These are phyloP conservation scores for Macrophya alboannulata DNA, from an alignment of 2,888 invertebrate genomes.

Conservation along the genomic window DNA sequence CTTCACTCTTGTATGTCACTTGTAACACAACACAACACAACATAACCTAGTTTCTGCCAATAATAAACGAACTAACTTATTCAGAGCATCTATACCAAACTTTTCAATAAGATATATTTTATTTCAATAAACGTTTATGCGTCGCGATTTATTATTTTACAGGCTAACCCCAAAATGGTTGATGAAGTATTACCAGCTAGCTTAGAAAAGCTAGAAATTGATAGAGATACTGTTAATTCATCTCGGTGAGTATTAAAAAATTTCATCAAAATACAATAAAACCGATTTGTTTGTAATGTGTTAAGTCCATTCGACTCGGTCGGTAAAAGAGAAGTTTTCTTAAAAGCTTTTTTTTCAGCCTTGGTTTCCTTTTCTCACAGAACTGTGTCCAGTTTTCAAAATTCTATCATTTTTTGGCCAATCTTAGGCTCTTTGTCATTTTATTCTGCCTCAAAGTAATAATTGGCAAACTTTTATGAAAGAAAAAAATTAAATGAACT, in stretches of 20 bases:
- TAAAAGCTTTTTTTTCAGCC: neutral
- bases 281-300: neutral
- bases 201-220: constrained; percentile 76
- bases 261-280: neutral
- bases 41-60: neutral
- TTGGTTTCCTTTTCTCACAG: neutral
- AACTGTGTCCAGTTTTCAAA: neutral
- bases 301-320: neutral
- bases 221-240: constrained; percentile 64
- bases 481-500: too few relatives aligned
- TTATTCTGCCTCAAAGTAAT: too few relatives aligned
- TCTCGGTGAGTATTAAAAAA: constrained; percentile 48
- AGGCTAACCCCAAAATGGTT: constrained; percentile 66
- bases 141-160: neutral
- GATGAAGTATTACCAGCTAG: constrained; percentile 76
- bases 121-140: neutral
- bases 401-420: neutral
- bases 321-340: neutral
- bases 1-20: neutral
- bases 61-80: neutral
- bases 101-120: neutral
- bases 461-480: too few relatives aligned
- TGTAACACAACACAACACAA: neutral
- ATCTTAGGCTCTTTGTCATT: neutral
- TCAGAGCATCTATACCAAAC: neutral